phyloP scores from a whole-genome alignment of 2,113 vertebrate genomes.

The Micronycteris hirsuta region DNA sequence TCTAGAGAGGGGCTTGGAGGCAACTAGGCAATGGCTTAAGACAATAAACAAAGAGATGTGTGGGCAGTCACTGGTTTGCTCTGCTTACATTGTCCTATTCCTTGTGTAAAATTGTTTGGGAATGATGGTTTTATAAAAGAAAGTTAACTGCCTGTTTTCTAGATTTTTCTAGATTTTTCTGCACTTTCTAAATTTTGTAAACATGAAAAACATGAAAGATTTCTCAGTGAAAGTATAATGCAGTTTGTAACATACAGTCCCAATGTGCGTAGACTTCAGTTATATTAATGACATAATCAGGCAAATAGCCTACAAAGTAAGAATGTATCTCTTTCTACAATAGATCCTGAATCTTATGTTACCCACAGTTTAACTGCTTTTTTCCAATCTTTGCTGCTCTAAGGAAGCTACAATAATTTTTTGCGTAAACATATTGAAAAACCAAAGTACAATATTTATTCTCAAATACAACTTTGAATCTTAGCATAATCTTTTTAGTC shows the following conservation, averaged over 20 bases:
- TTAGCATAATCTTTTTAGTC: slow-evolving; percentile 9
- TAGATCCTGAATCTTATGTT: not conserved
- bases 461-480: not conserved
- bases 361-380: slow-evolving; percentile 1
- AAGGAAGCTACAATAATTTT: slow-evolving; percentile 9
- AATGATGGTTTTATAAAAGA: not conserved
- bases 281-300: not conserved
- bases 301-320: not conserved
- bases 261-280: not conserved
- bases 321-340: not conserved
- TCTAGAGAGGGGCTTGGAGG: not conserved
- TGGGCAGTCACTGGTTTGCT: not conserved
- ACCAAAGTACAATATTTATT: slow-evolving; percentile 8
- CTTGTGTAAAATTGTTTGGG: not conserved
- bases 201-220: not conserved
- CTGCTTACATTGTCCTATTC: not conserved
- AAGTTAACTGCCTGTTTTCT: not conserved
- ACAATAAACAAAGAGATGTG: not conserved
- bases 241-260: not conserved
- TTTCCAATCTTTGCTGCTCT: not conserved
- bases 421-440: slow-evolving; percentile 24
- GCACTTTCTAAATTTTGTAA: slow-evolving; percentile 17
- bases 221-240: not conserved
- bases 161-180: no score
- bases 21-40: not conserved